A percentile compares a stretch with the other conserved stretches of the same genome.
Conservation (phyloP, 2,888 invertebrate species). For the Julus scanicus region DNA sequence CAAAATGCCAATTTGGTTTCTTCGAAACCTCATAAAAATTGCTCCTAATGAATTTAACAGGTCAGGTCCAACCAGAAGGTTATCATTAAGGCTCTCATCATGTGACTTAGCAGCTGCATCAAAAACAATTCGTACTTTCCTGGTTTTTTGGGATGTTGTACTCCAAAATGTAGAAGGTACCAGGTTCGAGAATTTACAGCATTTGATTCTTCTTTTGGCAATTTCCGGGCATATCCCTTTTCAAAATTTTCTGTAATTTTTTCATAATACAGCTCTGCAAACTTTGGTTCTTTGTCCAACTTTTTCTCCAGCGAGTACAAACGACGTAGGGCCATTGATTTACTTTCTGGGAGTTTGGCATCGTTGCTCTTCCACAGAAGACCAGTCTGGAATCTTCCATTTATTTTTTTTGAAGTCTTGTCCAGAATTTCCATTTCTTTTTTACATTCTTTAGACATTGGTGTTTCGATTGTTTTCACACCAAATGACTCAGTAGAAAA, state of each 20-base stretch:
- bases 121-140: constrained; percentile 59
- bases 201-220: neutral
- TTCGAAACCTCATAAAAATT: constrained; percentile 58
- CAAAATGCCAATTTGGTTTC: constrained; percentile 54
- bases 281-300: neutral
- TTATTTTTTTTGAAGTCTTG: neutral
- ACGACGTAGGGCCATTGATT: neutral
- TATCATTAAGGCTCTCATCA: constrained; percentile 58
- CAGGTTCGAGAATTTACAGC: constrained; percentile 25
- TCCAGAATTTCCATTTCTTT: neutral
- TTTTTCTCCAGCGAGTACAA: neutral
- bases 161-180: constrained; percentile 60
- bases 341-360: neutral
- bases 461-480: neutral
- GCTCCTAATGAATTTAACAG: constrained; percentile 55
- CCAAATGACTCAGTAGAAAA: neutral
- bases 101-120: constrained; percentile 57
- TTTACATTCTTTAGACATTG: neutral
- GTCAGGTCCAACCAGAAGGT: constrained; percentile 58
- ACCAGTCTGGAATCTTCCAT: neutral
- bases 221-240: neutral
- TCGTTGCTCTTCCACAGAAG: neutral
- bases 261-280: neutral
- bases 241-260: neutral
- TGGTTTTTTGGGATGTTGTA: constrained; percentile 57